Evolutionary conservation across 2,888 invertebrate genomes (phyloP).

Genomic region (Epinotia brunnichana): DNA sequence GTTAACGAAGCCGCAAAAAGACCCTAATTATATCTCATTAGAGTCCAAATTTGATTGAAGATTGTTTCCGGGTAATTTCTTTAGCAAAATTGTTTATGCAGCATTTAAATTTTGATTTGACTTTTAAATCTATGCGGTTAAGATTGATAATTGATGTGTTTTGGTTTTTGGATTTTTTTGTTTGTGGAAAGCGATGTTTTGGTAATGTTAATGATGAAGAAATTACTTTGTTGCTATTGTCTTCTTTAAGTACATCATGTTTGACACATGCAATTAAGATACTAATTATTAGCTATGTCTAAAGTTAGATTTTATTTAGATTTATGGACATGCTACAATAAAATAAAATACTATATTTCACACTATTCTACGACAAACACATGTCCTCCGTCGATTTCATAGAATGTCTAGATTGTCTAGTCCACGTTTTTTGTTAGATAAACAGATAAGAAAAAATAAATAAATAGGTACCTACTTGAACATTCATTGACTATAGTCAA

Average conservation of each 20-base stretch:
- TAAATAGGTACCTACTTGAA: too few species aligned
- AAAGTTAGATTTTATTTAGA: neutral
- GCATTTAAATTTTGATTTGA: neutral
- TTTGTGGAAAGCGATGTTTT: neutral
- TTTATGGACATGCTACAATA: too few species aligned
- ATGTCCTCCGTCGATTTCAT: too few species aligned
- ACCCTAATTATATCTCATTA: neutral
- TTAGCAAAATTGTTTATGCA: neutral
- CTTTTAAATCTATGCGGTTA: conserved; percentile 6
- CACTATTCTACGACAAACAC: too few species aligned
- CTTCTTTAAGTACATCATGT: neutral
- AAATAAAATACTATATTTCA: too few species aligned
- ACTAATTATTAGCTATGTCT: neutral
- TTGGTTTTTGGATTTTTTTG: neutral
- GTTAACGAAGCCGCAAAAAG: neutral
- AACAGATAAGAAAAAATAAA: too few species aligned
- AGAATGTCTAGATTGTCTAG: too few species aligned
- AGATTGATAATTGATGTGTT: conserved; percentile 8
- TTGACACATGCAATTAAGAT: neutral
- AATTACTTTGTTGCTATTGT: conserved; percentile 7
- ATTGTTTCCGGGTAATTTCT: neutral
- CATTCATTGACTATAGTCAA: too few species aligned
- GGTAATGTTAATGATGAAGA: conserved; percentile 12
- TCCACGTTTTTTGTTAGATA: too few species aligned
- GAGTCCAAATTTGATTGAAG: conserved; percentile 4